These are phyloP conservation scores for Pseudobourletiella spinata DNA, from an alignment of 1,140 invertebrate genomes.

Conservation along the genomic window DNA sequence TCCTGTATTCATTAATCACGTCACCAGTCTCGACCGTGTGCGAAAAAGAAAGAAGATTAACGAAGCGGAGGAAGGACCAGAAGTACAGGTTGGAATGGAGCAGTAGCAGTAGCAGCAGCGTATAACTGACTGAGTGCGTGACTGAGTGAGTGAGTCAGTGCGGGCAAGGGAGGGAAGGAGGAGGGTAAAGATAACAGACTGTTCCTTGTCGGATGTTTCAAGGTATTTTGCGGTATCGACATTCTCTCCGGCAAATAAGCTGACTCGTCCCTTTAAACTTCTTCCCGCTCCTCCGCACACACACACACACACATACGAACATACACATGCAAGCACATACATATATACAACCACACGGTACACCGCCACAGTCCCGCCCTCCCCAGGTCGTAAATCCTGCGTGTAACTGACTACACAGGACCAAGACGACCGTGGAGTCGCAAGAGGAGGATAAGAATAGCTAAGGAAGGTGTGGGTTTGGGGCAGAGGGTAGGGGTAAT, in stretches of 20 bases:
- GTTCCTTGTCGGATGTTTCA: background rate
- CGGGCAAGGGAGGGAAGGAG: background rate
- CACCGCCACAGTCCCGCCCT: too few species aligned
- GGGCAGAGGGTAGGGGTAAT: too few species aligned
- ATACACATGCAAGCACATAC: background rate
- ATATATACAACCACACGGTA: too few species aligned
- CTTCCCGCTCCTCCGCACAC: background rate
- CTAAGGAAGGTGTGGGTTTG: too few species aligned
- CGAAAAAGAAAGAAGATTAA: background rate
- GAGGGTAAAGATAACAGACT: too few species aligned
- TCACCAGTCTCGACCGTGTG: background rate
- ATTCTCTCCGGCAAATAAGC: background rate
- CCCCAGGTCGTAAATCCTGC: too few species aligned
- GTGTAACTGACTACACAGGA: too few species aligned
- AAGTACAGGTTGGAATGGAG: background rate
- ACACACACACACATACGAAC: background rate
- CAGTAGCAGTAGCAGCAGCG: background rate
- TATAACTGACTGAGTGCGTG: too few species aligned
- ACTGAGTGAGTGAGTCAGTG: background rate
- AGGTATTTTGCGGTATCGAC: background rate
- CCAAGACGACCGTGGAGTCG: too few species aligned
- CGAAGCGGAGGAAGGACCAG: background rate
- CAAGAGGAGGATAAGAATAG: too few species aligned
- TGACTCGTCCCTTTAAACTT: background rate
- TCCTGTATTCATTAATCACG: constrained; percentile 21